Evolutionary conservation across 2,888 invertebrate genomes (phyloP).

Genomic region (Gortyna flavago): DNA sequence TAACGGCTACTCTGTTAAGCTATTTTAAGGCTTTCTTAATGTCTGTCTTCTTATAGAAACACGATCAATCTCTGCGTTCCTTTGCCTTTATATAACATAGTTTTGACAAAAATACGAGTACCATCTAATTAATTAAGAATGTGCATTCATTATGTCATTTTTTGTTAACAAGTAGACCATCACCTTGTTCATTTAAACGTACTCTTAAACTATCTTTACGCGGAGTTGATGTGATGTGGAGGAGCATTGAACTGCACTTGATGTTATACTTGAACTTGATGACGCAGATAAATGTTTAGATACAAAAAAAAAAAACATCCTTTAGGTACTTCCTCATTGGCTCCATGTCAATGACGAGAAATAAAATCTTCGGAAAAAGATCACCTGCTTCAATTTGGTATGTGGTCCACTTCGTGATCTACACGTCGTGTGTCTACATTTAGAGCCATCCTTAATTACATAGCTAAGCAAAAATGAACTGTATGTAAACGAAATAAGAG

Average conservation of each 20-base stretch:
- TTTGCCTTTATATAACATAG: neutral
- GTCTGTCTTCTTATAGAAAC: neutral
- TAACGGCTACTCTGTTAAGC: neutral
- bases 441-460: conserved; percentile 33
- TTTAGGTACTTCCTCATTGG: conserved; percentile 21
- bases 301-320: conserved; percentile 30
- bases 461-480: conserved; percentile 37
- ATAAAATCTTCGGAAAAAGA: conserved; percentile 57
- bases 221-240: neutral
- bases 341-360: conserved; percentile 39
- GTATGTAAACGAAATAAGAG: conserved; percentile 38
- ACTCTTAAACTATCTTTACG: neutral
- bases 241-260: conserved; percentile 20
- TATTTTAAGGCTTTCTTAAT: neutral
- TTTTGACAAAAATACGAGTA: neutral
- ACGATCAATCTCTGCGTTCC: neutral
- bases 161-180: neutral
- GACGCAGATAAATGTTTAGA: conserved; percentile 5
- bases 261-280: conserved; percentile 18
- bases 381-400: conserved; percentile 76
- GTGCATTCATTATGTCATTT: neutral
- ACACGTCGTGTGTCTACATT: conserved; percentile 64
- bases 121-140: neutral
- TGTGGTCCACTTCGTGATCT: conserved; percentile 75
- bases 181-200: neutral